These are phyloP conservation scores for Parotocinclus haroldoi DNA, from an alignment of 2,797 vertebrate species.

Conservation along the genomic window DNA sequence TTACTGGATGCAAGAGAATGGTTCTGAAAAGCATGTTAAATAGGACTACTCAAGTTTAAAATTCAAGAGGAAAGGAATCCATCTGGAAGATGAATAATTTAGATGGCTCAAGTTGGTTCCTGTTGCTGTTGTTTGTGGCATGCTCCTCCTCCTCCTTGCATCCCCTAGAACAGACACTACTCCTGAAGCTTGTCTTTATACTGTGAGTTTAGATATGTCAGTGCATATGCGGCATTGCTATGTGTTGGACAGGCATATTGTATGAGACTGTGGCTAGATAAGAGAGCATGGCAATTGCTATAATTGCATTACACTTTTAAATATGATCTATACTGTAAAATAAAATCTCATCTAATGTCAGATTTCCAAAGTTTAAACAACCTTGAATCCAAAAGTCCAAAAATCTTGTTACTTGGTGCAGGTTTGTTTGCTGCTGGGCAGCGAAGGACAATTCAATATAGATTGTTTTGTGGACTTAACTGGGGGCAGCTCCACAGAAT, in stretches of 20 bases:
- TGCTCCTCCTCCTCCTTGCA: slow-evolving; percentile 59
- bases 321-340: no score
- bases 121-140: slow-evolving; percentile 92
- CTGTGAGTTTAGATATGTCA: slow-evolving; percentile 76
- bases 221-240: slow-evolving; percentile 57
- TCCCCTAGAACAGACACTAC: slow-evolving; percentile 72
- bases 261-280: no score
- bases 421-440: no score
- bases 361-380: slow-evolving; percentile 29
- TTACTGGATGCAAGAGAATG: slow-evolving; percentile 14
- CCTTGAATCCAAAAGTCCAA: no score
- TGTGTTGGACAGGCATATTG: slow-evolving; percentile 27
- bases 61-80: slow-evolving; percentile 92
- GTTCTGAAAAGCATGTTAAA: slow-evolving; percentile 52
- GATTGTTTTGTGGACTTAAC: no score
- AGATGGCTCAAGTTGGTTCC: slow-evolving; percentile 98
- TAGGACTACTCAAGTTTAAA: slow-evolving; percentile 73
- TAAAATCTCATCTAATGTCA: slow-evolving; percentile 18
- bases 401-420: no score
- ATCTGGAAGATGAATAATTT: slow-evolving; percentile 99
- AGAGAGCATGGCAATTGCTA: no score
- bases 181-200: slow-evolving; percentile 75
- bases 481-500: no score
- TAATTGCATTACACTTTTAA: no score
- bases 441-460: no score